Conservation (phyloP, 1,140 invertebrate species). For the Capitella teleta region DNA sequence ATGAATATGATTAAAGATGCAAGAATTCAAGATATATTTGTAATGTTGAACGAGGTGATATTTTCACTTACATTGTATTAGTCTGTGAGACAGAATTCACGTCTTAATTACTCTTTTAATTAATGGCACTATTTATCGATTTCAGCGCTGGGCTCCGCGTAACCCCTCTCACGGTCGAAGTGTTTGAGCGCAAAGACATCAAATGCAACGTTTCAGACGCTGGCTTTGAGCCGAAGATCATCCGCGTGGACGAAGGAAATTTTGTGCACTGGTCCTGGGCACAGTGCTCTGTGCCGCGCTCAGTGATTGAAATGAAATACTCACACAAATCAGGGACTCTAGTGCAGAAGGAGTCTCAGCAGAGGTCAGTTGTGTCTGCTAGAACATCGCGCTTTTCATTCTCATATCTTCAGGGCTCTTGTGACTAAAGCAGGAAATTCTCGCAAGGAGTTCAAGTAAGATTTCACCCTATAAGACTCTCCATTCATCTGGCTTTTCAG, state of each 20-base stretch:
- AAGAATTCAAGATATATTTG: no score
- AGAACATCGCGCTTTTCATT: not conserved
- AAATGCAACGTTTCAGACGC: conserved; percentile 28
- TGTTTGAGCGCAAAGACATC: conserved; percentile 23
- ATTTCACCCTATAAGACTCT: no score
- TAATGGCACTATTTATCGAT: no score
- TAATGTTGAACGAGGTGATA: no score
- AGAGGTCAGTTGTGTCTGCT: not conserved
- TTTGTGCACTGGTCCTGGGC: conserved; percentile 36
- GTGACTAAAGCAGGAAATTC: conserved; percentile 19
- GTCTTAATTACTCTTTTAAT: no score
- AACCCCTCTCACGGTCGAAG: conserved; percentile 27
- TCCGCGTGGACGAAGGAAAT: conserved; percentile 35
- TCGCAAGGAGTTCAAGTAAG: conserved; percentile 27
- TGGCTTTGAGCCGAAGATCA: conserved; percentile 30
- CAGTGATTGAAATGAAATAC: conserved; percentile 30
- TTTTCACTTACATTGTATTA: no score
- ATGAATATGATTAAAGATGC: no score
- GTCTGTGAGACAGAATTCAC: no score
- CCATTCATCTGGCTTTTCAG: conserved; percentile 18
- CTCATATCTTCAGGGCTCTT: conserved; percentile 5
- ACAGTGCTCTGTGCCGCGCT: conserved; percentile 25
- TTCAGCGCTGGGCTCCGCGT: conserved; percentile 30
- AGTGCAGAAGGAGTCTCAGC: conserved; percentile 11
- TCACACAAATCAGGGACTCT: conserved; percentile 13